Evolutionary conservation across 2,797 vertebrate species (phyloP), one percentile per base, ranked within the genome.

Genomic region (Hemibagrus guttatus): DNA sequence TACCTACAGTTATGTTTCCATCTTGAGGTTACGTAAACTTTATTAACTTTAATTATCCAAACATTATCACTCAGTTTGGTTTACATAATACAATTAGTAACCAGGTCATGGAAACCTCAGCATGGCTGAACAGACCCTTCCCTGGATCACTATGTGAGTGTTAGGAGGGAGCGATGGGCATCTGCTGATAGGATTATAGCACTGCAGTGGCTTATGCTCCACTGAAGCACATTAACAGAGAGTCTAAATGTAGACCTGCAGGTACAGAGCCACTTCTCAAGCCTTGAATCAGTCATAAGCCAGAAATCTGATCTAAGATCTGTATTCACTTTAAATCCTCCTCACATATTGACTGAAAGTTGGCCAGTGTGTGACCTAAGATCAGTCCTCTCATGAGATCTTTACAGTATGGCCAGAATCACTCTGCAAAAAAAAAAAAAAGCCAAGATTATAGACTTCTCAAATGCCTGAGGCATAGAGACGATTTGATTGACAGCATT

Each of bases 361-460:
- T 49, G 0, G 16, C 16, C 19, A 21, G 17, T 16, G 23, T 59
- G 49, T 78, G 72, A 63, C 52, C 54, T 54, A 26, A 49, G 56
- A 79, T 31, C 59, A 54, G 4, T 46, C 59, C 6, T 46, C 80
- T 64, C 13, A n/a, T 59, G 79, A 82, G 28, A 68, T 52, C 16
- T 64, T 64, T 72, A n/a, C 1, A 14, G 6, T 52, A 64, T 28
- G 31, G 23, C 19, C 19, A 83, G 21, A 56, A 5, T 68, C 49
- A 26, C 28, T 56, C 31, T 66, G 14, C 39, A 11, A 92, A 93
- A 93, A 93, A 89, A 89, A 95, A 93, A 96, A 95, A 93, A 95
- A 95, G 91, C 90, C 92, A 92, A 95, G 96, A 95, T 95, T 95
- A 95, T 90, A 88, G 94, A 89, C 31, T 88, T 91, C 92, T 93